Conservation (phyloP, 2,113 vertebrate genomes). For the Formicarius rufipectus region DNA sequence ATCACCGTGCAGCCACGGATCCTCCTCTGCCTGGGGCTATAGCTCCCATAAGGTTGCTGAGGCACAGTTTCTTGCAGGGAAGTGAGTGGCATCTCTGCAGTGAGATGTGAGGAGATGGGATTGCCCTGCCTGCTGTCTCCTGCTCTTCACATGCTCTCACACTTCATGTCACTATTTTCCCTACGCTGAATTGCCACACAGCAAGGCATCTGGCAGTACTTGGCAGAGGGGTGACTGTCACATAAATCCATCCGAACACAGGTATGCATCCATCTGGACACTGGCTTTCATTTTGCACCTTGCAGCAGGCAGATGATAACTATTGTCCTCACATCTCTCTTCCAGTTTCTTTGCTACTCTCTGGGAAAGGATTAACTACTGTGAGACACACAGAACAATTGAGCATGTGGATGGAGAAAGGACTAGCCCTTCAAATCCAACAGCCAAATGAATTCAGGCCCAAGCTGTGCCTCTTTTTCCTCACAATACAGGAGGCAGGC, state of each 20-base stretch:
- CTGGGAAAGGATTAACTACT: not conserved
- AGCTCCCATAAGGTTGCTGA: not conserved
- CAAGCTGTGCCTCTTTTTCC: not conserved
- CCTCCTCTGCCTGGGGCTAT: not conserved
- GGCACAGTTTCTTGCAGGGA: not conserved
- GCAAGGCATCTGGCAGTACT: not conserved
- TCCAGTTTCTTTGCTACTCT: not conserved
- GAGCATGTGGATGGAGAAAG: not conserved
- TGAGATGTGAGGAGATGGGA: not conserved
- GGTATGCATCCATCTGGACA: not conserved
- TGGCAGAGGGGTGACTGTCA: not conserved
- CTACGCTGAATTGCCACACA: not conserved
- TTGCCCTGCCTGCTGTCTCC: not conserved
- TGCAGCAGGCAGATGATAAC: not conserved
- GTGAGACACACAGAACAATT: not conserved
- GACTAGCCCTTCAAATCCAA: not conserved
- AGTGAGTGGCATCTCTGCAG: fast-evolving
- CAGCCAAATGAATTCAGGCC: not conserved
- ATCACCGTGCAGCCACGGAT: fast-evolving
- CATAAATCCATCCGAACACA: not conserved
- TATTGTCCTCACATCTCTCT: fast-evolving
- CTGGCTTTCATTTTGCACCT: not conserved
- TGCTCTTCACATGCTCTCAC: not conserved
- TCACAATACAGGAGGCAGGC: not conserved
- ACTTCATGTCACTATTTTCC: not conserved